Evolutionary conservation across 2,797 vertebrate species (phyloP).

Genomic region (Capromys pilorides): DNA sequence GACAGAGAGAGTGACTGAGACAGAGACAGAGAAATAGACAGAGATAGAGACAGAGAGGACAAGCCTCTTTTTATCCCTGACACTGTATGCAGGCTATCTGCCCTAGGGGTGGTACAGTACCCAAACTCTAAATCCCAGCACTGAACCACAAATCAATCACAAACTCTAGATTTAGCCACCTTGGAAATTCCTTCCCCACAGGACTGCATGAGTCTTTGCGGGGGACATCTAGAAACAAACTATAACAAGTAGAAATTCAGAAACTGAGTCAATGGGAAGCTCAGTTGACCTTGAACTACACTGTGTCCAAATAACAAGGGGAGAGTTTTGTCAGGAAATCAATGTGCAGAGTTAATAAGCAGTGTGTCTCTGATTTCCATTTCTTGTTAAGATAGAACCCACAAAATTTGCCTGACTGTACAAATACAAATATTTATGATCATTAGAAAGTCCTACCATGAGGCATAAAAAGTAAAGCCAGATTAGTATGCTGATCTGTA

Average conservation of each 20-base stretch:
- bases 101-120: not conserved
- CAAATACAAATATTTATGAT: slow-evolving; percentile 45
- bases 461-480: no score
- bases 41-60: not conserved
- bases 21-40: no score
- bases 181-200: not conserved
- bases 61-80: not conserved
- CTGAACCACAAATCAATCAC: not conserved
- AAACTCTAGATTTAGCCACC: not conserved
- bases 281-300: not conserved
- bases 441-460: not conserved
- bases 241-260: not conserved
- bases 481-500: no score
- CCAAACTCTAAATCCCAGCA: not conserved
- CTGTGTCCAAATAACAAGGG: not conserved
- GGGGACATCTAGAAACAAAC: not conserved
- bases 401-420: not conserved
- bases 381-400: not conserved
- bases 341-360: not conserved
- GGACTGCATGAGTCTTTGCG: not conserved
- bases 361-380: not conserved
- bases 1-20: no score
- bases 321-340: slow-evolving; percentile 32
- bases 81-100: not conserved
- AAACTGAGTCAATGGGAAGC: not conserved